Evolutionary conservation across 2,888 invertebrate species (phyloP).

Genomic region (Pachycephus smyrnensis): DNA sequence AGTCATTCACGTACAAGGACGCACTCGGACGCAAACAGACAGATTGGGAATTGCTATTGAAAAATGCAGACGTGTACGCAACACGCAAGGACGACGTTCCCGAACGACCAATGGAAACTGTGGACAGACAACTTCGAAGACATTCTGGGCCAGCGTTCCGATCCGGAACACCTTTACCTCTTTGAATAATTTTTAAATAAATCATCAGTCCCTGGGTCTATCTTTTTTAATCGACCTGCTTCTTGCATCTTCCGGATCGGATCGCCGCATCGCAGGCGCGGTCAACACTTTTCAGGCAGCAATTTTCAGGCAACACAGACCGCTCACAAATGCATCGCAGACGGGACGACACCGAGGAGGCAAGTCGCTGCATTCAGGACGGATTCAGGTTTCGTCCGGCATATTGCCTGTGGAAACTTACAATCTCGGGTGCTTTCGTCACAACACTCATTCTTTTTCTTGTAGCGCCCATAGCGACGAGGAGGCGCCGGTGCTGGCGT

Average conservation of each 20-base stretch:
- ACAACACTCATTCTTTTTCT: constrained; percentile 67
- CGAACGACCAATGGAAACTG: neutral
- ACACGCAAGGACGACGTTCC: constrained; percentile 2
- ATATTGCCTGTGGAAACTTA: constrained; percentile 54
- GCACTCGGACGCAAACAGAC: constrained; percentile 2
- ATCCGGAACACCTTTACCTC: neutral
- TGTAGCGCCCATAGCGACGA: constrained; percentile 63
- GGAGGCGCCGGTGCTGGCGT: constrained; percentile 53
- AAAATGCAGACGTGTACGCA: neutral
- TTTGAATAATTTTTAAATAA: neutral
- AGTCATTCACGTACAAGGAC: neutral
- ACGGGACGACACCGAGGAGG: constrained; percentile 64
- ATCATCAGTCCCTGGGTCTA: neutral
- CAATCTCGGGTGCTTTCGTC: constrained; percentile 65
- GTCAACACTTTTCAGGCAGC: constrained; percentile 50
- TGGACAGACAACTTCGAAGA: neutral
- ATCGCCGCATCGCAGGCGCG: constrained; percentile 27
- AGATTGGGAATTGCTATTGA: neutral
- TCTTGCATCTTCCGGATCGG: constrained; percentile 27
- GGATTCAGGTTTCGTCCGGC: constrained; percentile 34
- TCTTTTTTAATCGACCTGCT: no score
- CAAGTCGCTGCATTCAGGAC: constrained; percentile 59
- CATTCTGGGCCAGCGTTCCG: neutral
- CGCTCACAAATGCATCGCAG: constrained; percentile 54
- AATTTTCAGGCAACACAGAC: constrained; percentile 56